Percentiles rank a stretch among this genome's conserved stretches.
phyloP scores from a whole-genome alignment of 1,140 invertebrate genomes.

The Lordiphosa collinella region DNA sequence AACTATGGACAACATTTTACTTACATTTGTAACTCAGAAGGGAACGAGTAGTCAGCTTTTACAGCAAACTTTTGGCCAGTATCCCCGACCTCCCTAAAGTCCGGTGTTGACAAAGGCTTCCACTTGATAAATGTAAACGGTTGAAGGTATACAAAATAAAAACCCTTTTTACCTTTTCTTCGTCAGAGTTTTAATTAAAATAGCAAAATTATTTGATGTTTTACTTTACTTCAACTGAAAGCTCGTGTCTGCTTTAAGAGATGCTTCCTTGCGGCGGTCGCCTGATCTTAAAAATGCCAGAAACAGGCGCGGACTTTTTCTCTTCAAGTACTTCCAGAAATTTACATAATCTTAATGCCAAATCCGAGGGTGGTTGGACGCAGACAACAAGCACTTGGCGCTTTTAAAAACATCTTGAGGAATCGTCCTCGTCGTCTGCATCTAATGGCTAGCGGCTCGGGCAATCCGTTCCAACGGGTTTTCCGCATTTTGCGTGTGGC shows the following conservation, averaged over 20 bases:
- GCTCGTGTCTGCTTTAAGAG: slow-evolving; percentile 25
- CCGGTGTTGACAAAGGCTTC: slow-evolving; percentile 65
- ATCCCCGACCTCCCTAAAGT: slow-evolving; percentile 4
- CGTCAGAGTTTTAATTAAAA: slow-evolving; percentile 64
- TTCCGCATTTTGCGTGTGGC: slow-evolving; percentile 9
- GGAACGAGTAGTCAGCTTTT: slow-evolving; percentile 41
- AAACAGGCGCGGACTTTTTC: slow-evolving; percentile 45
- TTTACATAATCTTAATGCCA: slow-evolving; percentile 75
- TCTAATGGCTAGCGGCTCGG: slow-evolving; percentile 44
- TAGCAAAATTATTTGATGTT: slow-evolving; percentile 58
- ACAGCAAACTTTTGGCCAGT: too few relatives aligned
- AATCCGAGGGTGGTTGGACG: slow-evolving; percentile 23
- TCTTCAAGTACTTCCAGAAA: slow-evolving; percentile 19
- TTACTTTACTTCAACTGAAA: slow-evolving; percentile 41
- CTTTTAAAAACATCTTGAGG: slow-evolving; percentile 19
- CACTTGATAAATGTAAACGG: slow-evolving; percentile 55
- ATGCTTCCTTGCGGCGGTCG: background rate
- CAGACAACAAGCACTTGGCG: slow-evolving; percentile 51
- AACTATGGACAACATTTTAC: slow-evolving; percentile 65
- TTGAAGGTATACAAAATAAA: slow-evolving; percentile 9
- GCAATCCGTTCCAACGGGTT: slow-evolving; percentile 41
- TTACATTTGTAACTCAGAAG: slow-evolving; percentile 49
- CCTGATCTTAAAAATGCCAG: slow-evolving; percentile 42
- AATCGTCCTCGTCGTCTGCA: slow-evolving; percentile 35
- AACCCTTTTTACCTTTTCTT: slow-evolving; percentile 32